Evolutionary conservation across 2,888 invertebrate genomes (phyloP), one percentile per base, ranked within the genome.

Genomic region (Uropetala carovei): DNA sequence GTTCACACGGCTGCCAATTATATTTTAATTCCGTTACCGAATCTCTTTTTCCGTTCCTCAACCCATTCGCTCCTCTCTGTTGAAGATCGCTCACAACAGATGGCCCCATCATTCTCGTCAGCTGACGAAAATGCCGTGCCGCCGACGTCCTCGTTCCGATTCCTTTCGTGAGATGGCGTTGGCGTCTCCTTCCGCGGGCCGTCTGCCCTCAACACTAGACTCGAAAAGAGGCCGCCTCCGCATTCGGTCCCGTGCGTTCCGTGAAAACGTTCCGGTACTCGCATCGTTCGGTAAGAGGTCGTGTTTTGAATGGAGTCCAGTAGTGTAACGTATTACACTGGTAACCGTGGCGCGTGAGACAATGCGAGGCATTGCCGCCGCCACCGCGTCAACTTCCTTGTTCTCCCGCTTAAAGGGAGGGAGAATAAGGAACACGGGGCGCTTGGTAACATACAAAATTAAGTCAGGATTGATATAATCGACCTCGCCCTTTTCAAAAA

Each of bases 301-400:
- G 86, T 89, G 64, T 89, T 89, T 89, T 89, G 86, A 89, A 68
- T 89, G 89, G 68, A 68, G 89, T 64, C 18, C 60, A n/a, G 43
- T 9, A 43, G 64, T 43, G 68, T 68, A 56, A 89, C 64, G 89
- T 68, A 64, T 89, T 89, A 64, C 89, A 64, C 64, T 89, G 89
- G 30, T n/a, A 83, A 56, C 43, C 43, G 83, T 56, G 89, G 86
- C 58, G 43, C 89, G 89, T 89, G 89, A 89, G 43, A 27, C 89
- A 86, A 86, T 86, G 60, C 59, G 59, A 9, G 64, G 18, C 43
- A 58, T 64, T 43, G 89, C 64, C 60, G 64, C 59, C 59, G 86
- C 60, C 60, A 30, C 13, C 30, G 86, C 64, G 86, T 59, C 86
- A 16, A 83, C 83, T 60, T 86, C 86, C 86, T 86, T 27, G 75